Conservation (phyloP, 2,797 vertebrate genomes). For the Holocentrus rufus region DNA sequence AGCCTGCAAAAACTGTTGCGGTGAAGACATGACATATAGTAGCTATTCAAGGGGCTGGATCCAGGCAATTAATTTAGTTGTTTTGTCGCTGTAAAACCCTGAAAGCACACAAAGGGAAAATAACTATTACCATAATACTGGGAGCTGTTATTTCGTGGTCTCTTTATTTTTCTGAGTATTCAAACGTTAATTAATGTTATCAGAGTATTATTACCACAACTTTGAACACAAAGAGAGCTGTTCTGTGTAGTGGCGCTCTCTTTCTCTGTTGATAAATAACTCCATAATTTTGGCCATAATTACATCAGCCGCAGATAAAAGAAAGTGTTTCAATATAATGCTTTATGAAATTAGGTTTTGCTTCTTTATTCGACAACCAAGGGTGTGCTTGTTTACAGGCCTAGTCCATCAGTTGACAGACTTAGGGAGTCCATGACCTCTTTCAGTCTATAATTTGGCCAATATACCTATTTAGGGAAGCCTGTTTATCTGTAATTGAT, state of each 20-base stretch:
- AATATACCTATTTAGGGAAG: too few species aligned
- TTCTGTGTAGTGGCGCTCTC: neutral
- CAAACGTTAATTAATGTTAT: conserved; percentile 40
- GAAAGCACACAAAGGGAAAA: conserved; percentile 33
- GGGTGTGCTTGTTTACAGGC: too few species aligned
- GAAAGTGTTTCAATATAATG: conserved; percentile 11
- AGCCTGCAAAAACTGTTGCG: conserved; percentile 23
- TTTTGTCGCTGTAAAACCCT: conserved; percentile 30
- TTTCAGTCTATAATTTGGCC: too few species aligned
- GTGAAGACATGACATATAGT: conserved; percentile 43
- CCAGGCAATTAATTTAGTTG: conserved; percentile 49
- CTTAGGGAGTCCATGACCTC: too few species aligned
- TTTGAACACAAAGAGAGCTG: conserved; percentile 6
- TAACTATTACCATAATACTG: conserved; percentile 16
- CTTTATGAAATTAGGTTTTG: conserved; percentile 20
- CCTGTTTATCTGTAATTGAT: too few species aligned
- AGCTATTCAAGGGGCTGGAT: conserved; percentile 29
- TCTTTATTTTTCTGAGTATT: conserved; percentile 22
- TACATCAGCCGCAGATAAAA: conserved; percentile 24
- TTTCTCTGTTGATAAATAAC: conserved; percentile 9
- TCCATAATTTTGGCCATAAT: conserved; percentile 5
- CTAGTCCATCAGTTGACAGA: too few species aligned
- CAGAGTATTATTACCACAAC: conserved; percentile 15
- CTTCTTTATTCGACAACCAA: too few species aligned
- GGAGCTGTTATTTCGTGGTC: conserved; percentile 16